These are phyloP conservation scores for Daubentonia madagascariensis DNA, from an alignment of 2,113 vertebrate species.

Conservation along the genomic window DNA sequence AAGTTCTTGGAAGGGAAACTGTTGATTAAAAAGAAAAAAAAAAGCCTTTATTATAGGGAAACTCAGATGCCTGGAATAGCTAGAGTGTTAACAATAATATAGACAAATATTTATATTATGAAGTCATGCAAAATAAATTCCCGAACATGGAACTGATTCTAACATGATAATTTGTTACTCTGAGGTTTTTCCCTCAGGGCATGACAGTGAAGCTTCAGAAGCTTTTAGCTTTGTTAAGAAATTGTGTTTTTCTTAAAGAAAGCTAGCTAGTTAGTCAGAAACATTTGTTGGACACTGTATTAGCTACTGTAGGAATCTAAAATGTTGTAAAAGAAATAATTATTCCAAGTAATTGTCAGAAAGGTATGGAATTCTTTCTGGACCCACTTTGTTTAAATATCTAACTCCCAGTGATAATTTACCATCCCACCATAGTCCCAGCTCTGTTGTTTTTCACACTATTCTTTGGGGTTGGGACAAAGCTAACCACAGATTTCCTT, in stretches of 20 bases:
- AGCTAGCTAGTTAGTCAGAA: background rate
- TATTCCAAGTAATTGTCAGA: background rate
- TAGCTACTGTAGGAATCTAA: background rate
- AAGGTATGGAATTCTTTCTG: background rate
- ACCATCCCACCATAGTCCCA: background rate
- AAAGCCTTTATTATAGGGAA: background rate
- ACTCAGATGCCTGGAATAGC: background rate
- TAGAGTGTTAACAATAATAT: background rate
- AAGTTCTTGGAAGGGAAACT: conserved; percentile 29
- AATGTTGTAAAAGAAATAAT: background rate
- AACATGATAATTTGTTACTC: background rate
- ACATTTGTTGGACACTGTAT: background rate
- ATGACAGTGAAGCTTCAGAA: background rate
- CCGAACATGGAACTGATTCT: background rate
- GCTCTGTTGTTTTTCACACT: background rate
- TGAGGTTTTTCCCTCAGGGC: background rate
- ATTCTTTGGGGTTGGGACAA: background rate
- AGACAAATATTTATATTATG: conserved; percentile 16
- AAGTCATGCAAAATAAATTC: background rate
- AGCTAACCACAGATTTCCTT: background rate
- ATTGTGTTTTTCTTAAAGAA: background rate
- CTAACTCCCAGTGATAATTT: background rate
- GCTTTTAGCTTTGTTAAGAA: conserved; percentile 13
- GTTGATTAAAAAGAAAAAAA: background rate
- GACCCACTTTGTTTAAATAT: background rate